A percentile compares a stretch with the other conserved stretches of the same genome.
phyloP scores from a whole-genome alignment of 2,888 invertebrate genomes.

The Eilema griseolum region DNA sequence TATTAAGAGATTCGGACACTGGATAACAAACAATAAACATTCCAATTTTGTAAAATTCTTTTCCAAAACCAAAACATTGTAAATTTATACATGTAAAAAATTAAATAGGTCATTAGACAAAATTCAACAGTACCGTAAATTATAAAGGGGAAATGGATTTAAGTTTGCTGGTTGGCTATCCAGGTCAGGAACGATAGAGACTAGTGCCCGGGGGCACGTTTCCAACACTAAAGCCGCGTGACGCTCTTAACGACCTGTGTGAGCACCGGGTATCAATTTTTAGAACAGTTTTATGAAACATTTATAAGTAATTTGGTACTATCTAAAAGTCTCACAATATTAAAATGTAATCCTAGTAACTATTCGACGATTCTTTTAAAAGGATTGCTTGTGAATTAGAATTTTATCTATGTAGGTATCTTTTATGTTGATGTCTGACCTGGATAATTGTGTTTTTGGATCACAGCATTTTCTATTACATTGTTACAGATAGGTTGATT shows the following conservation, averaged over 20 bases:
- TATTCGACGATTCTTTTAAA: neutral
- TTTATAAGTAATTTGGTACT: constrained; percentile 15
- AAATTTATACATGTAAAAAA: constrained; percentile 11
- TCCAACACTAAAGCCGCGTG: constrained; percentile 32
- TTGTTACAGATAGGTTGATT: too few species aligned
- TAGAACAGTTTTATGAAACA: constrained; percentile 15
- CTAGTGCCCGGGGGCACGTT: constrained; percentile 39
- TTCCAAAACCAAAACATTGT: neutral
- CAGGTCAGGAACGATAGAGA: constrained; percentile 46
- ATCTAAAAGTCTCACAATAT: neutral
- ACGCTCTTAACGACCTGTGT: constrained; percentile 29
- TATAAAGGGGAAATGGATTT: constrained; percentile 50
- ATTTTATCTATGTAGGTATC: too few species aligned
- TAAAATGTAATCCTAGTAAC: neutral
- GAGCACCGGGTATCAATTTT: constrained; percentile 43
- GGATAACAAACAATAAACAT: neutral
- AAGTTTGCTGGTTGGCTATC: constrained; percentile 45
- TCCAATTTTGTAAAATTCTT: neutral
- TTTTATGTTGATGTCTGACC: too few species aligned
- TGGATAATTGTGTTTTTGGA: too few species aligned
- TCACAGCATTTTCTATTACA: too few species aligned
- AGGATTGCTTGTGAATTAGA: neutral
- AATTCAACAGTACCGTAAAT: constrained; percentile 43
- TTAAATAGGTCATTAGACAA: constrained; percentile 29
- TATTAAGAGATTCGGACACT: neutral